Percentiles rank a stretch among this genome's conserved stretches.
These are phyloP conservation scores for Drosophila neotestacea DNA, from an alignment of 2,888 invertebrate species.

Conservation along the genomic window DNA sequence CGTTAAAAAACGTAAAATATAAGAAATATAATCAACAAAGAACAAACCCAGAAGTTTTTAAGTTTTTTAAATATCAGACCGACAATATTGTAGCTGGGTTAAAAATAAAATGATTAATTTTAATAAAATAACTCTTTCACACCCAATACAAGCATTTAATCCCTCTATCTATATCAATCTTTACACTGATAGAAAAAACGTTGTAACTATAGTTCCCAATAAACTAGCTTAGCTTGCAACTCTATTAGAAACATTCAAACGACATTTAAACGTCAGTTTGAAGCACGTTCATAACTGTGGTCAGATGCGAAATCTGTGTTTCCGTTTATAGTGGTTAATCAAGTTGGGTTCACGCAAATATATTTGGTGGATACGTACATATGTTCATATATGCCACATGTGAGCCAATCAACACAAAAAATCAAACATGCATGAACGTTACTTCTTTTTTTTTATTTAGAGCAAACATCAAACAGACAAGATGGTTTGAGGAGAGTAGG, in stretches of 20 bases:
- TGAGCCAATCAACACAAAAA: conserved; percentile 64
- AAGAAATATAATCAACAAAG: too few relatives aligned
- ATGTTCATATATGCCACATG: conserved; percentile 33
- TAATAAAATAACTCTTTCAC: background rate
- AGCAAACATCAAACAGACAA: conserved; percentile 50
- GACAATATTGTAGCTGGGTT: too few relatives aligned
- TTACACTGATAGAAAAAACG: background rate
- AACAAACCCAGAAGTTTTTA: too few relatives aligned
- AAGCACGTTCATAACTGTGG: background rate
- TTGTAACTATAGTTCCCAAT: background rate
- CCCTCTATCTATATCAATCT: conserved; percentile 4
- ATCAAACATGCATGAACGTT: conserved; percentile 66
- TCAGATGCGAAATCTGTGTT: background rate
- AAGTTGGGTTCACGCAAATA: conserved; percentile 47
- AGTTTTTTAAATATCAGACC: too few relatives aligned
- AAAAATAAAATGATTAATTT: too few relatives aligned
- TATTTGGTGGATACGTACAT: conserved; percentile 31
- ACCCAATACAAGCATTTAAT: background rate
- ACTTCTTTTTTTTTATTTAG: conserved; percentile 8
- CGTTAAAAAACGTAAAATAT: too few relatives aligned
- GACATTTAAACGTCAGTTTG: conserved; percentile 17
- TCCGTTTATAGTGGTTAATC: conserved; percentile 45
- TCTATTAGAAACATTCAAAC: conserved; percentile 20
- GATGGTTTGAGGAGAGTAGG: conserved; percentile 21
- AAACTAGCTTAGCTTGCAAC: background rate